Conservation (phyloP, 37 sponge, comb jelly and placozoan species). For the Cladorhizidae sp. region DNA sequence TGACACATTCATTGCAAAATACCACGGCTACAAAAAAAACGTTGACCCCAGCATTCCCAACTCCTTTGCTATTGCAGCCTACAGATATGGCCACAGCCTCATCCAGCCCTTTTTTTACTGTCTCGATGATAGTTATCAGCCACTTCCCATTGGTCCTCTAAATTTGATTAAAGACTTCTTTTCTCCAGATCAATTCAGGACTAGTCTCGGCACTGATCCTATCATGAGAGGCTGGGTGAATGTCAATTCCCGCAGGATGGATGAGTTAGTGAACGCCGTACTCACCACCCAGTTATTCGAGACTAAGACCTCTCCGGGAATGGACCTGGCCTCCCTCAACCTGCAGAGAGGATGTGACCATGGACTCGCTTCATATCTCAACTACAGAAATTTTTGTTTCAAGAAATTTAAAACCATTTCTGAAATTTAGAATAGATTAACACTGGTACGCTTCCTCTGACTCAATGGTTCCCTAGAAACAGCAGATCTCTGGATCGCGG, state of each 20-base stretch:
- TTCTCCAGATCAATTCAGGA: slow-evolving; percentile 31
- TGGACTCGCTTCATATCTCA: slow-evolving; percentile 80
- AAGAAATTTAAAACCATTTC: slow-evolving; percentile 2
- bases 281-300: slow-evolving; percentile 78
- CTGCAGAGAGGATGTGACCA: slow-evolving; percentile 91
- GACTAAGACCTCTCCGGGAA: background rate
- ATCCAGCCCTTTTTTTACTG: slow-evolving; percentile 60
- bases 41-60: slow-evolving; percentile 73
- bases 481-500: slow-evolving; percentile 82
- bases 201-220: slow-evolving; percentile 61
- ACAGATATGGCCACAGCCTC: slow-evolving; percentile 84
- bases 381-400: slow-evolving; percentile 62
- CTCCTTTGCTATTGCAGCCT: slow-evolving; percentile 84
- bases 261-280: slow-evolving; percentile 65
- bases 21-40: slow-evolving; percentile 51
- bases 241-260: slow-evolving; percentile 40
- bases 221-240: slow-evolving; percentile 65
- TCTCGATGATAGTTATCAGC: slow-evolving; percentile 30
- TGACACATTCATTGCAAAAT: slow-evolving; percentile 37
- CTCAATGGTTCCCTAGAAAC: slow-evolving; percentile 60
- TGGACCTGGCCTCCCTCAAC: slow-evolving; percentile 88
- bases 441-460: slow-evolving; percentile 30
- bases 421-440: slow-evolving; percentile 15
- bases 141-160: slow-evolving; percentile 49
- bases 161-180: slow-evolving; percentile 68